Conservation (phyloP, 2,797 vertebrate species). For the Argyrosomus regius region DNA sequence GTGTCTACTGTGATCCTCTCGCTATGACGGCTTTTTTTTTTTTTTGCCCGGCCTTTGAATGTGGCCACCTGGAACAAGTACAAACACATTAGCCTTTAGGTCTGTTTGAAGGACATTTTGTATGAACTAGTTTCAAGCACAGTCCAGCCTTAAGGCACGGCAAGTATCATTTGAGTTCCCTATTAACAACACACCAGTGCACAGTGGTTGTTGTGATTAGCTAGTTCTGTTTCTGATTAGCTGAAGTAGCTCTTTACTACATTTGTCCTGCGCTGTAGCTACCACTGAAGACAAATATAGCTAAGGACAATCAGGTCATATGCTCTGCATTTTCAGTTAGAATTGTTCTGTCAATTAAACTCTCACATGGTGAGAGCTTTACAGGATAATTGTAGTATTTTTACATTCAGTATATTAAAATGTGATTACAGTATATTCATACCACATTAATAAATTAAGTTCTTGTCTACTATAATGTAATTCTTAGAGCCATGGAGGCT, state of each 20-base stretch:
- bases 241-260: background rate
- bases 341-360: background rate
- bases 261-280: no score
- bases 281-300: no score
- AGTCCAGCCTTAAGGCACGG: background rate
- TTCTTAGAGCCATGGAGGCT: no score
- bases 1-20: background rate
- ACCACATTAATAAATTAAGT: no score
- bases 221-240: background rate
- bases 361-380: background rate
- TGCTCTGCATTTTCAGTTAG: no score
- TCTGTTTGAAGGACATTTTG: background rate
- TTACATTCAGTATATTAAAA: background rate
- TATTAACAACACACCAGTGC: background rate
- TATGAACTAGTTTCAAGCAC: background rate
- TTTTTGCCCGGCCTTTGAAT: background rate
- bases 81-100: background rate
- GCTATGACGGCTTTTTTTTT: background rate
- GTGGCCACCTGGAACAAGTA: background rate
- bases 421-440: no score
- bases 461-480: no score
- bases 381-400: background rate
- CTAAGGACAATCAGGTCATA: no score
- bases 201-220: background rate
- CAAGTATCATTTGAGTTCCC: background rate